Evolutionary conservation across 2,797 vertebrate genomes (phyloP), one percentile per base, ranked within the genome.

Genomic region (Ispidina picta): DNA sequence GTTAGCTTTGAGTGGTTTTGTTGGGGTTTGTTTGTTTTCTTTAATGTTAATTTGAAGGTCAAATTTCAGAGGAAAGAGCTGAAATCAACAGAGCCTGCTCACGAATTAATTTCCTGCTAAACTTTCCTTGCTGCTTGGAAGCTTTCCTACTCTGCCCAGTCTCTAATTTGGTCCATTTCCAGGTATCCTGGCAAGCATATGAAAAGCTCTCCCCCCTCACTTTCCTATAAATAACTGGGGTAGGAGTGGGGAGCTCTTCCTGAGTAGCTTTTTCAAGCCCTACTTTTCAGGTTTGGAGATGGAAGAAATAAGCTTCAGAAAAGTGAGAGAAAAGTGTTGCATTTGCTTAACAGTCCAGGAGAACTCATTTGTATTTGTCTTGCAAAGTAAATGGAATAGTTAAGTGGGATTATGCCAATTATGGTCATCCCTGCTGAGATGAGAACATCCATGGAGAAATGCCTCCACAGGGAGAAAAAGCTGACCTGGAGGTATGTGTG

Each of bases 51-150:
- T 48, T 22, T 86, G 62, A 63, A 92, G 91, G 74, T 90, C 86
- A 43, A 11, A 33, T 92, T 91, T 83, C 93, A 86, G 37, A 44
- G 52, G 74, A 33, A 63, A 70, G 81, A 22, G 29, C 68, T 59
- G 64, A 70, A 82, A 82, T 63, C 88, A 92, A 28, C 77, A 84
- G 72, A 75, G 62, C 72, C 62, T 75, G 52, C 74, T 73, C 52
- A 70, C 74, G 71, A 88, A 91, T 89, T 76, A 44, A 89, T 96
- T 92, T 94, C 89, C 91, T 91, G 89, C 77, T 92, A 65, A 92
- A 88, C 51, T 92, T 89, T 60, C 29, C 55, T 58, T 54, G 54
- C 78, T 85, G 76, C 46, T 81, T 83, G 85, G 82, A 89, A 81
- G 46, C 9, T 91, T 86, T 91, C 52, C 83, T 75, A 0, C 64